Base-by-base conservation (phyloP, 2,113 vertebrate genomes). In the Miniopterus natalensis region DNA sequence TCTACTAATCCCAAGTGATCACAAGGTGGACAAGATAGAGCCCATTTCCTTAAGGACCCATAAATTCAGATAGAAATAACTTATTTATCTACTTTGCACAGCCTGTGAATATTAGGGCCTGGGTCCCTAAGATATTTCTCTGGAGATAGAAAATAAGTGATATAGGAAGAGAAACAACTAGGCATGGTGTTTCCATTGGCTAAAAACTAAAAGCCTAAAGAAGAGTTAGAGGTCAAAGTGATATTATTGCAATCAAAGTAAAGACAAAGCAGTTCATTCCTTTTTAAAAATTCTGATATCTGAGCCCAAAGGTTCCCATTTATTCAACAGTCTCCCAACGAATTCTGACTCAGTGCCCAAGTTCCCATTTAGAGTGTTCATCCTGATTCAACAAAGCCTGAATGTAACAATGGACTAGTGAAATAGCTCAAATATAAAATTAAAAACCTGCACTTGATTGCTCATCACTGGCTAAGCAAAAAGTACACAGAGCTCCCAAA, bases 181-280 rank as follows among this genome's bases (percentile, higher is more conserved):
- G 8, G 8, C 2, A 29, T 45, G 3, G 5, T 53, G 29, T n/a
- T 79, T 61, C 27, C 47, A 40, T 1, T 79, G 53, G 49, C 5
- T 86, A 68, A 90, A 71, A 96, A 31, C 51, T 63, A 71, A 88
- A 92, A 79, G 21, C 63, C 23, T 23, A 13, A 78, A 61, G 40
- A 57, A 27, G 49, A 29, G 27, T 61, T 47, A 49, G 7, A 29
- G 25, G 7, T 59, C 84, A 68, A 92, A 61, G 59, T n/a, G n/a
- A 45, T 78, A 45, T 88, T 53, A 36, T 21, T 84, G 23, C 15
- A 77, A 31, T 18, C 18, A 79, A 75, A 74, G 18, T 53, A 86
- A 90, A 73, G 27, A 68, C 49, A 83, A 49, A 92, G 11, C 1
- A 36, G 57, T 70, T 1, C 31, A 63, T 75, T 92, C 5, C 3